Percentiles rank a stretch among this genome's conserved stretches.
phyloP scores from a whole-genome alignment of 1,140 invertebrate species.

The Sinonovacula constricta region DNA sequence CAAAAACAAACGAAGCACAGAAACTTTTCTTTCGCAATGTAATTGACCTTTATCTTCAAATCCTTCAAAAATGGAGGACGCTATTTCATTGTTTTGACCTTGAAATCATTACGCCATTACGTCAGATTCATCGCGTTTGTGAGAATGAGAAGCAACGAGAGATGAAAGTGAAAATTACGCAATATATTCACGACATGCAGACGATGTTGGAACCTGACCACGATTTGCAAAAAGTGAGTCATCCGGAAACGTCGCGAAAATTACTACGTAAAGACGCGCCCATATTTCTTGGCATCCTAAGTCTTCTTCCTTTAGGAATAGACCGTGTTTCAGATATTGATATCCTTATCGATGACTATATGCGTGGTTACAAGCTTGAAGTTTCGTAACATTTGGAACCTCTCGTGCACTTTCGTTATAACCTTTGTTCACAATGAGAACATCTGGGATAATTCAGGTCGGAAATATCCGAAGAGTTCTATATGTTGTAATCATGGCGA shows the following conservation, averaged over 20 bases:
- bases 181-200: constrained; percentile 34
- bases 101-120: constrained; percentile 50
- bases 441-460: no score
- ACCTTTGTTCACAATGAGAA: no score
- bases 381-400: no score
- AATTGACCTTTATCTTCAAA: constrained; percentile 42
- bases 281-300: constrained; percentile 57
- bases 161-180: constrained; percentile 48
- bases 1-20: constrained; percentile 20
- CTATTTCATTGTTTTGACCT: constrained; percentile 43
- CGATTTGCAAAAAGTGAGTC: constrained; percentile 34
- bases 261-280: constrained; percentile 48
- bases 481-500: no score
- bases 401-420: no score
- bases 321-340: constrained; percentile 56
- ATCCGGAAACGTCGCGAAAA: constrained; percentile 48
- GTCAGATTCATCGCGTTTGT: constrained; percentile 50
- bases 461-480: no score
- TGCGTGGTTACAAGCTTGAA: constrained; percentile 38
- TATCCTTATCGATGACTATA: constrained; percentile 58
- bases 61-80: constrained; percentile 39
- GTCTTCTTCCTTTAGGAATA: constrained; percentile 53
- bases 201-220: constrained; percentile 39
- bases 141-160: constrained; percentile 56
- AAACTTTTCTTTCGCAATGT: constrained; percentile 26